Evolutionary conservation across 2,113 vertebrate genomes (phyloP), one percentile per base, ranked within the genome.

Genomic region (Lutjanus erythropterus): DNA sequence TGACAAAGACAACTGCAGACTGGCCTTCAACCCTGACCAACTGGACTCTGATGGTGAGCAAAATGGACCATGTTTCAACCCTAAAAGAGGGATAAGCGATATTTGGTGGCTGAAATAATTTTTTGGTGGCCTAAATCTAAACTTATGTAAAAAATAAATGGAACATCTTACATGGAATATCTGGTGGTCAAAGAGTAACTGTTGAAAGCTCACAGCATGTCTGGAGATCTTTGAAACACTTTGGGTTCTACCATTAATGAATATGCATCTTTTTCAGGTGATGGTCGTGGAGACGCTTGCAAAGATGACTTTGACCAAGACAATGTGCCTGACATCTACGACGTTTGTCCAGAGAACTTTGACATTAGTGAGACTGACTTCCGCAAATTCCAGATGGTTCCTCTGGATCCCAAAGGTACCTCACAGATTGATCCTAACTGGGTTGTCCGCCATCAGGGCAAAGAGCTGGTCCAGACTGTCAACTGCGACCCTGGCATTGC

Each of bases 381-480:
- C 95, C 95, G 98, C 65, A 96, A 95, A 85, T 99, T 99, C 92
- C 98, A 99, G 91, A 99, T 99, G 98, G 97, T 99, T 92, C 98
- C 98, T 70, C 85, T 99, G 71, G 98, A 99, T 90, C 98, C 98
- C 56, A 99, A 98, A 92, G 98, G 98, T 78, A 99, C 98, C 52
- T 99, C 98, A 5, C 98, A 99, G 80, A 99, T 97, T 81, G 98
- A 99, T 92, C 98, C 98, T 33, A 99, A 99, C 93, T 99, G 98
- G 98, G 97, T 99, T 35, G 98, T 99, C 46, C 97, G 97, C 80
- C 98, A 99, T 88, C 97, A 99, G 92, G 98, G 98, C 85, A 99
- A 99, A 95, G 98, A 99, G 70, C 92, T 99, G 46, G 97, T 99
- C 80, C 98, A 99, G 92, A 99, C 98, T 6, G 98, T 99, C 89